Percentiles rank a stretch among this genome's conserved stretches.
Conservation (phyloP, 2,113 vertebrate genomes). For the Takifugu bimaculatus region DNA sequence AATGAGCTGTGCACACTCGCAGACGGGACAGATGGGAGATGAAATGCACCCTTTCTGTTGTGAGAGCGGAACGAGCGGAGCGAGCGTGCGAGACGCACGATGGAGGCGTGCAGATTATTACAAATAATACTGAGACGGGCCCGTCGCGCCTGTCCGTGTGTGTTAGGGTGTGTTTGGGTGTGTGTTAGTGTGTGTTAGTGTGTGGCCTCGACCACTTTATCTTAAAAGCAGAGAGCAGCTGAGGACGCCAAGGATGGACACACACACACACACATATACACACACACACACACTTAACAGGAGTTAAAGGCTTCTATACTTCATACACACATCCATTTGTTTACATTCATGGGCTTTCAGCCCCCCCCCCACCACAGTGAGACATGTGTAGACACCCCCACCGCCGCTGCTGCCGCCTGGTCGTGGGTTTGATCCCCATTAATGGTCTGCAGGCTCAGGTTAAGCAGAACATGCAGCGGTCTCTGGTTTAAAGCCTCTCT, state of each 20-base stretch:
- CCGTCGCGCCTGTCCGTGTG: no score
- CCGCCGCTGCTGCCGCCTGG: conserved; percentile 19
- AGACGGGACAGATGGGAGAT: no score
- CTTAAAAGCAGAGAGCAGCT: conserved; percentile 12
- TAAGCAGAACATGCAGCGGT: conserved; percentile 33
- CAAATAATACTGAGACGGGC: no score
- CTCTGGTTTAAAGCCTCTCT: conserved; percentile 37
- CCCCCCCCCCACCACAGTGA: conserved; percentile 12
- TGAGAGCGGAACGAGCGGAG: not conserved
- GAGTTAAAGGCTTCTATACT: not conserved
- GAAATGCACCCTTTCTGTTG: not conserved
- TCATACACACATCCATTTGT: conserved; percentile 6
- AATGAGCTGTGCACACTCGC: not conserved
- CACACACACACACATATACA: conserved; percentile 7
- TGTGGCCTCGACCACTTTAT: conserved; percentile 18
- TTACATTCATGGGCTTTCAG: conserved; percentile 18
- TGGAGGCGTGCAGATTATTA: no score
- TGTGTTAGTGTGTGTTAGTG: no score
- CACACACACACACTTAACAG: not conserved
- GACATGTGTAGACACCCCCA: not conserved
- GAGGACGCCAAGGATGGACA: conserved; percentile 11
- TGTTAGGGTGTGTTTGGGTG: no score
- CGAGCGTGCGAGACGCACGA: not conserved
- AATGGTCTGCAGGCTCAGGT: conserved; percentile 52
- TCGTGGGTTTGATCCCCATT: conserved; percentile 57